Percentiles rank a stretch among this genome's conserved stretches.
phyloP scores from a whole-genome alignment of 2,113 vertebrate species.

The Nannobrachium achirus region DNA sequence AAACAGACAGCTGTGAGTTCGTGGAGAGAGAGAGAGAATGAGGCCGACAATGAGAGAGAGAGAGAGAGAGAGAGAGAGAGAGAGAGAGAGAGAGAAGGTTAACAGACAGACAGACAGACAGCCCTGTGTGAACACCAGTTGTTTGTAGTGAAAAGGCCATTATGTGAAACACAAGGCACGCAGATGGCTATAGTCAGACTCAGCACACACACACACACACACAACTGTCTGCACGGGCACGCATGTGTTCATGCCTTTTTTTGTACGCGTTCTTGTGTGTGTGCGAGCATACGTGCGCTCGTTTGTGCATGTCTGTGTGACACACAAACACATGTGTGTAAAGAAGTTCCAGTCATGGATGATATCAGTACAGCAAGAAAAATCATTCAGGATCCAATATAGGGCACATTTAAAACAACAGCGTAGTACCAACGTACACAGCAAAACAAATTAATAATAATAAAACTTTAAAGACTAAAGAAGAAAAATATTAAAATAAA shows the following conservation, averaged over 20 bases:
- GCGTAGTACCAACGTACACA: too few relatives aligned
- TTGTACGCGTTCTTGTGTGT: background rate
- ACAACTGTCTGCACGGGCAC: too few relatives aligned
- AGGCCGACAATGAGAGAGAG: conserved; percentile 9
- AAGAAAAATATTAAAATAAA: too few relatives aligned
- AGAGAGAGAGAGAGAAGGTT: conserved; percentile 1
- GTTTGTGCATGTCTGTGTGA: background rate
- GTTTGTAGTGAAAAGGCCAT: conserved; percentile 68
- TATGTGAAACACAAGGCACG: conserved; percentile 49
- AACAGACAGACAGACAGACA: conserved; percentile 34
- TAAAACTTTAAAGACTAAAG: too few relatives aligned
- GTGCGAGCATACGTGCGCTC: background rate
- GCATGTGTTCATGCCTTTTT: background rate
- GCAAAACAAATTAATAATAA: too few relatives aligned
- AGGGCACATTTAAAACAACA: too few relatives aligned
- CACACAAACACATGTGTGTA: too few relatives aligned
- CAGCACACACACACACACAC: conserved; percentile 5
- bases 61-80: background rate
- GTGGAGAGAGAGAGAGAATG: background rate
- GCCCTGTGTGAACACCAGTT: conserved; percentile 61
- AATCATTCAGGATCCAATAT: too few relatives aligned
- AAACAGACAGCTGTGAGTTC: background rate
- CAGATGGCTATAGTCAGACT: conserved; percentile 67
- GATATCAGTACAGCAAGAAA: too few relatives aligned
- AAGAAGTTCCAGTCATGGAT: too few relatives aligned